phyloP scores from a whole-genome alignment of 2,888 invertebrate genomes.

The Synergus laeviventris region DNA sequence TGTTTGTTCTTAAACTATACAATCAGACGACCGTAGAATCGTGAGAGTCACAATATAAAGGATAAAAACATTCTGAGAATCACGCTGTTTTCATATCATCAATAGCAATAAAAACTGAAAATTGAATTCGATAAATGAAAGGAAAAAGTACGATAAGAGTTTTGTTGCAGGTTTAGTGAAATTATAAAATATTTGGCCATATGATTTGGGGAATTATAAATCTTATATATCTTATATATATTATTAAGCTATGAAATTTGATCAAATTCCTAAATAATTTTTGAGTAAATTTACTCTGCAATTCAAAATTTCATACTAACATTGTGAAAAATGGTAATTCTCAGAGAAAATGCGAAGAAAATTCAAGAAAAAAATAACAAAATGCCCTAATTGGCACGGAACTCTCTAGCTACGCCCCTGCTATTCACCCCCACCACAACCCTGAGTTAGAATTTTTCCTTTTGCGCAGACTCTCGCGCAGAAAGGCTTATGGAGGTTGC shows the following conservation, averaged over 20 bases:
- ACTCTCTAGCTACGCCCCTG: not conserved
- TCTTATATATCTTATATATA: too few relatives aligned
- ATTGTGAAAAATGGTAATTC: too few relatives aligned
- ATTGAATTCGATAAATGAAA: not conserved
- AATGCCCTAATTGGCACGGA: not conserved
- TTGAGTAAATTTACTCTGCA: too few relatives aligned
- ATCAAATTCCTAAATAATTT: too few relatives aligned
- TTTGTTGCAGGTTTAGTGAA: not conserved
- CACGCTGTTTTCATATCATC: not conserved
- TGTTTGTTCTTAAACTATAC: not conserved
- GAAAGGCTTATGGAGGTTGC: not conserved
- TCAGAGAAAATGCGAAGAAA: too few relatives aligned
- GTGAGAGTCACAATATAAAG: not conserved
- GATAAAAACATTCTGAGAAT: not conserved
- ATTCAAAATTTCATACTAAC: too few relatives aligned
- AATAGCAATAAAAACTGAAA: not conserved
- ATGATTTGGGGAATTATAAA: slow-evolving; percentile 28
- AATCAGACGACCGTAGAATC: not conserved
- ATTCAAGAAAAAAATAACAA: not conserved
- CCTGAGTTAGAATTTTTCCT: slow-evolving; percentile 42
- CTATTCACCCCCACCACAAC: not conserved
- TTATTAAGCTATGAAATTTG: too few relatives aligned
- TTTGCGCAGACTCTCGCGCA: slow-evolving; percentile 10
- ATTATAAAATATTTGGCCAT: slow-evolving; percentile 23
- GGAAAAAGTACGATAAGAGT: not conserved